These are phyloP conservation scores for Cairina moschata DNA, from an alignment of 2,113 vertebrate genomes.

Conservation along the genomic window DNA sequence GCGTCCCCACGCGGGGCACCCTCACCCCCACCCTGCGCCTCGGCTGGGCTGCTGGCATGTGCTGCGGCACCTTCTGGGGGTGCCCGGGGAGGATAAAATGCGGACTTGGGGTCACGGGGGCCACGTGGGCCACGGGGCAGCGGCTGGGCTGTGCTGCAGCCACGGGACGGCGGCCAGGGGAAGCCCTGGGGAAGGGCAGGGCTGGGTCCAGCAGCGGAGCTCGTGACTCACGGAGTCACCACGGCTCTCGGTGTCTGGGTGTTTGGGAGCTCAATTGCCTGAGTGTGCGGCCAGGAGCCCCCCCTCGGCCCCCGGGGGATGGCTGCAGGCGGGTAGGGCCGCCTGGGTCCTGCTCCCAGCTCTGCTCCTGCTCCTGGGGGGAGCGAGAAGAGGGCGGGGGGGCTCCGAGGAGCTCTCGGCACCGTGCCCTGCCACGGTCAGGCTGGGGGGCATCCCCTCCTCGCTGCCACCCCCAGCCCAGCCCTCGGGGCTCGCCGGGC, in stretches of 20 bases:
- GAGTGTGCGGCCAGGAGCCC: neutral
- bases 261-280: neutral
- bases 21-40: neutral
- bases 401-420: neutral
- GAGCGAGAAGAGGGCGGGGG: neutral
- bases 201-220: neutral
- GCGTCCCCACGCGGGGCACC: neutral
- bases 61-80: neutral
- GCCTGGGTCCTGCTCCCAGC: neutral
- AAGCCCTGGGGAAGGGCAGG: neutral
- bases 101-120: neutral
- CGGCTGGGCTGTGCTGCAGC: neutral
- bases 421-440: neutral
- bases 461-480: neutral
- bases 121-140: neutral
- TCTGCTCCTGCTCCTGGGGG: neutral
- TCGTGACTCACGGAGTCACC: neutral
- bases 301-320: too few relatives aligned
- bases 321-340: neutral
- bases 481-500: neutral
- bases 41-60: rapidly evolving
- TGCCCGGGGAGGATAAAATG: neutral
- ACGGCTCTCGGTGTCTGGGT: neutral
- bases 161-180: neutral
- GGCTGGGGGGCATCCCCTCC: neutral